Evolutionary conservation across 1,140 invertebrate genomes (phyloP).

Genomic region (Lasaia peninsularis): DNA sequence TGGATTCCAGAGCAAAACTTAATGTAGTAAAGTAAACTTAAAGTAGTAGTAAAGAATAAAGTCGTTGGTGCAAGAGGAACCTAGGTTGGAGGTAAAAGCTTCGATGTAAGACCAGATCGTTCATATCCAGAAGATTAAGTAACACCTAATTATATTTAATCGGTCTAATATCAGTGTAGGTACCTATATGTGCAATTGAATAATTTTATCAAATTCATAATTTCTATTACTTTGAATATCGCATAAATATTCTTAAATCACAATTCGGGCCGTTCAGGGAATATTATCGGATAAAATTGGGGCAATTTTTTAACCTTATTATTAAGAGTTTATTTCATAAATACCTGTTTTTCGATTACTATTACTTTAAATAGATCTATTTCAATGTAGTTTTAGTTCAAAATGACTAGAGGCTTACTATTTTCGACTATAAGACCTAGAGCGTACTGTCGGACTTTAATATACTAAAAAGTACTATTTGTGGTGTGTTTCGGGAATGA

Average conservation of each 20-base stretch:
- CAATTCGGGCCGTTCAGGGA: no score
- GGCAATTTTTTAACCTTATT: not conserved
- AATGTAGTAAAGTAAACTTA: not conserved
- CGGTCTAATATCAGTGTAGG: not conserved
- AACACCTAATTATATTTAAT: no score
- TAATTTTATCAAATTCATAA: not conserved
- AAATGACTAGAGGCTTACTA: not conserved
- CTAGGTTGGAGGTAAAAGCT: slow-evolving; percentile 25
- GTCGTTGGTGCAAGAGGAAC: slow-evolving; percentile 28
- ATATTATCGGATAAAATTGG: not conserved
- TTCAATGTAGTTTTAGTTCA: not conserved
- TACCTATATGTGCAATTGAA: not conserved
- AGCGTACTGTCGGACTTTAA: no score
- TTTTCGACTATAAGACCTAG: not conserved
- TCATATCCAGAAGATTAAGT: not conserved
- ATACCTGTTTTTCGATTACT: not conserved
- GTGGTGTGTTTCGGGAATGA: not conserved
- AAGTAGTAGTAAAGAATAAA: slow-evolving; percentile 9
- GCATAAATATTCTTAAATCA: no score
- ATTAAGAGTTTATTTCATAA: not conserved
- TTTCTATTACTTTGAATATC: not conserved
- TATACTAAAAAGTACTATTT: not conserved
- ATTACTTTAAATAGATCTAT: not conserved
- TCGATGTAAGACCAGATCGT: slow-evolving; percentile 24
- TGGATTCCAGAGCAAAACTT: no score